Conservation (phyloP, 2,797 vertebrate genomes). For the Rhinophrynus dorsalis region DNA sequence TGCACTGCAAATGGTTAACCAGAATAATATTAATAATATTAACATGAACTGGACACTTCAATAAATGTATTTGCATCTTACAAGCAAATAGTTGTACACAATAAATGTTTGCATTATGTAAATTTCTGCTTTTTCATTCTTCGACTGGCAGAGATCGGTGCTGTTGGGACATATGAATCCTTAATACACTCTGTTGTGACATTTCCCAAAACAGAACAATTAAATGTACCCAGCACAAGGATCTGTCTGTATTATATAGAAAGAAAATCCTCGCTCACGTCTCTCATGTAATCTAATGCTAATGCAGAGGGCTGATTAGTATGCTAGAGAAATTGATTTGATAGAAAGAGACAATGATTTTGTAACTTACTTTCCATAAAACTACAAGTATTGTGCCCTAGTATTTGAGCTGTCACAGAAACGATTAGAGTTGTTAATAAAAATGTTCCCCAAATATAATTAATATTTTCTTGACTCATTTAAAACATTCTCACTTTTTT, state of each 20-base stretch:
- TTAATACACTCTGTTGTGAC: neutral
- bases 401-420: conserved; percentile 37
- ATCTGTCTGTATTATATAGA: neutral
- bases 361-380: conserved; percentile 32
- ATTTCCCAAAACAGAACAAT: neutral
- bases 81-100: too few species aligned
- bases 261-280: neutral
- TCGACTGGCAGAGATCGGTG: too few species aligned
- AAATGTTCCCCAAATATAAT: conserved; percentile 49
- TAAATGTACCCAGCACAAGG: neutral
- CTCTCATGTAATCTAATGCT: neutral
- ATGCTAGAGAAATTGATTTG: conserved; percentile 4
- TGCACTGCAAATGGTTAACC: too few species aligned
- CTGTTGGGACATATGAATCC: neutral
- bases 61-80: too few species aligned
- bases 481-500: conserved; percentile 21
- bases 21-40: too few species aligned
- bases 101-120: too few species aligned
- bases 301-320: conserved; percentile 22
- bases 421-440: conserved; percentile 46
- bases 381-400: conserved; percentile 4
- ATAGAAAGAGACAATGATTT: conserved; percentile 26
- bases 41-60: too few species aligned
- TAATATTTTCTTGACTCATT: conserved; percentile 46
- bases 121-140: too few species aligned